Base-by-base conservation (phyloP, 2,113 vertebrate species). In the Deroptyus accipitrinus region DNA sequence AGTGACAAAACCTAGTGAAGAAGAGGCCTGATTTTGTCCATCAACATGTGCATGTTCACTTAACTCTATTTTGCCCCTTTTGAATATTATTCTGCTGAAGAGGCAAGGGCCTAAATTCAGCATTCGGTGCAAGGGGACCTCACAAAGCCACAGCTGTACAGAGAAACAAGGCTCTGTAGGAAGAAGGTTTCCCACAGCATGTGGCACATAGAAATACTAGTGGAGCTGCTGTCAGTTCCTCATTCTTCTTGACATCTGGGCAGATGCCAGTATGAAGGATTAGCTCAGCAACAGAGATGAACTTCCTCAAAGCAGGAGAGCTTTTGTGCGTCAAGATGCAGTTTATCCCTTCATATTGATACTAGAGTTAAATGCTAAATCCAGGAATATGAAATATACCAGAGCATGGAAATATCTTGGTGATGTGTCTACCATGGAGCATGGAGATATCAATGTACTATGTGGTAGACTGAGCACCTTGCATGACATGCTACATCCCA, bases 361-460 rank as follows among this genome's bases (percentile, higher is more conserved):
- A 30, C 17, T 17, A 14, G 11, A 20, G 15, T 37, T 54, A 62
- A 75, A 49, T 89, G 74, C n/a, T 77, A 85, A 91, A 77, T 24
- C 25, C 41, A 37, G 67, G 10, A 49, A 85, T 33, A 78, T 2
- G 27, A 87, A 57, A 77, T 77, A 69, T 17, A 27, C 11, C 11
- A 33, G 44, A 76, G 31, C 72, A 54, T 6, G 15, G 69, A 80
- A 77, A 23, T 74, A 15, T 1, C 59, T 83, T 62, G 51, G 11
- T 0, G 2, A 27, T 42, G 13, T 2, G 9, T 63, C 31, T 67
- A 13, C 39, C 1, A 0, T 1, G 2, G 30, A 82, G 9, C 20
- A 39, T 3, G 12, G 48, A 63, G 16, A 8, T 35, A 20, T 0
- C 3, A 6, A 39, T 13, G 33, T 78, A 9, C 28, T 3, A 6